A percentile compares a stretch with the other conserved stretches of the same genome.
phyloP scores from a whole-genome alignment of 2,797 vertebrate species.

The Octomys mimax region DNA sequence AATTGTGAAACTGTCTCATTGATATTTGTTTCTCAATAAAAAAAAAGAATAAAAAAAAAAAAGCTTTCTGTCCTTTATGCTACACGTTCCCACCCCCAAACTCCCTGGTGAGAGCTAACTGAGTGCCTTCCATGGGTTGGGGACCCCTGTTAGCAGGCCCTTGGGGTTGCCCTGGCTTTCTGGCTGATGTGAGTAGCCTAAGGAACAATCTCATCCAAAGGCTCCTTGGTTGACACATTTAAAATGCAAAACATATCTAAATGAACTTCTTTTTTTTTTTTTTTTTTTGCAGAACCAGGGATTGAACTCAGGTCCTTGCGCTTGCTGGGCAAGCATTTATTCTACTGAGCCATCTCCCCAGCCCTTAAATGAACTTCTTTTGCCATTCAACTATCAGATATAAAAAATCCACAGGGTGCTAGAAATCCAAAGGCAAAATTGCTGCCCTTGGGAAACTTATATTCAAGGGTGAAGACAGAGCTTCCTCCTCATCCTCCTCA shows the following conservation, averaged over 20 bases:
- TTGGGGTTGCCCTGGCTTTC: not conserved
- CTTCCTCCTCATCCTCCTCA: not conserved
- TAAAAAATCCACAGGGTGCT: not conserved
- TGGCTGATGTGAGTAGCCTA: not conserved
- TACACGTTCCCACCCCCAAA: not conserved
- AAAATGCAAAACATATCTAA: not conserved
- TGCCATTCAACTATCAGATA: not conserved
- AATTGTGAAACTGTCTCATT: no score
- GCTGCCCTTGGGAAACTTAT: not conserved
- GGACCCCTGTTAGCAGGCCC: rapidly evolving
- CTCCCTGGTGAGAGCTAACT: slow-evolving; percentile 52
- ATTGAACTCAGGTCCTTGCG: no score
- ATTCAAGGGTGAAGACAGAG: slow-evolving; percentile 1
- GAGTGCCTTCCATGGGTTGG: not conserved
- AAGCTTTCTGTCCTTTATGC: slow-evolving; percentile 51
- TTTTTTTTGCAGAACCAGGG: no score
- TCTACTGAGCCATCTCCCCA: no score
- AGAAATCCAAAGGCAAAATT: not conserved
- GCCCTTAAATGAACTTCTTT: not conserved
- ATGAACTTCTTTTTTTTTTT: not conserved
- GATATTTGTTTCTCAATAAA: no score
- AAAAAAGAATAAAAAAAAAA: no score
- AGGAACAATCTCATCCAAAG: not conserved
- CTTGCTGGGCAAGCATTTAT: no score
- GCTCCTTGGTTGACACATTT: not conserved